Percentiles rank a stretch among this genome's conserved stretches.
Evolutionary conservation across 2,113 vertebrate genomes (phyloP).

Genomic region (Notarius lentiginosus): DNA sequence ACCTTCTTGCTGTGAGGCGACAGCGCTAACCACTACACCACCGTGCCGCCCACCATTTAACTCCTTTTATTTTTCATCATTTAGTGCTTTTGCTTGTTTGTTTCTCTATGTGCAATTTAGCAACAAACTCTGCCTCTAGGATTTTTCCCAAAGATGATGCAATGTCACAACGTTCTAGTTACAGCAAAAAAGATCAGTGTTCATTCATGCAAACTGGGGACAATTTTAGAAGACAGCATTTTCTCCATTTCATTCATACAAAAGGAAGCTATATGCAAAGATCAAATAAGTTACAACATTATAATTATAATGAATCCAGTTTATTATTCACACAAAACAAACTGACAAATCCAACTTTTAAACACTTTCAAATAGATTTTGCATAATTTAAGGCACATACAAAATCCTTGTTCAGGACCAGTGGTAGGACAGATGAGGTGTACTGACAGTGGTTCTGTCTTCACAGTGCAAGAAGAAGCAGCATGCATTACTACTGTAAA

Average conservation of each 20-base stretch:
- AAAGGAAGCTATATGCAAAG: background rate
- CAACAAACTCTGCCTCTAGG: background rate
- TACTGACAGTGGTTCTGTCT: constrained; percentile 27
- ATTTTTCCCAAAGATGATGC: background rate
- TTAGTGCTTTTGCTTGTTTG: background rate
- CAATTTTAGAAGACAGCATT: background rate
- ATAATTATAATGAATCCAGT: constrained; percentile 20
- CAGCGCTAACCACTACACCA: too few relatives aligned
- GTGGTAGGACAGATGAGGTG: constrained; percentile 14
- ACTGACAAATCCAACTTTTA: constrained; percentile 48
- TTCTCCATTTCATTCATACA: background rate
- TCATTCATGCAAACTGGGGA: background rate
- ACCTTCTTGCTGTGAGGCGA: too few relatives aligned
- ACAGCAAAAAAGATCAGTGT: background rate
- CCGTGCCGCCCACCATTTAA: background rate
- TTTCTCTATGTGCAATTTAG: background rate
- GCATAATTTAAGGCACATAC: constrained; percentile 59
- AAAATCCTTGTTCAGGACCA: constrained; percentile 32
- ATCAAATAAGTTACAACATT: background rate
- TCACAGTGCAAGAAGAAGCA: constrained; percentile 17
- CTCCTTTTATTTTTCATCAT: background rate
- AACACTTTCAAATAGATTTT: constrained; percentile 46
- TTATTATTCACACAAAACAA: constrained; percentile 58
- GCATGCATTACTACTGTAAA: background rate
- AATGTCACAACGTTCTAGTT: background rate